phyloP scores from a whole-genome alignment of 2,113 vertebrate genomes.

The Plectropomus leopardus region DNA sequence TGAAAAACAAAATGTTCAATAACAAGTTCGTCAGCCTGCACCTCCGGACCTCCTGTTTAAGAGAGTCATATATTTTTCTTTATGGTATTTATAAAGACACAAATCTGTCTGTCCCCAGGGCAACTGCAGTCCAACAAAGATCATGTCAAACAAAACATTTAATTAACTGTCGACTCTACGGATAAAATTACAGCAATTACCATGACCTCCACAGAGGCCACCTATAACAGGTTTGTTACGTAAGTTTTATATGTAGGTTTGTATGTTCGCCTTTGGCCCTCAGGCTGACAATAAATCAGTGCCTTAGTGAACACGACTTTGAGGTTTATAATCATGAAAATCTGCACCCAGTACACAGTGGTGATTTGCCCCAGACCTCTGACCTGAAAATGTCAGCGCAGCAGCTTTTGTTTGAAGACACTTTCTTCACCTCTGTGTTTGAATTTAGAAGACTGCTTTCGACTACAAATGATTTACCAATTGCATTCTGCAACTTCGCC shows the following conservation, averaged over 20 bases:
- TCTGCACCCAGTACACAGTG: conserved; percentile 9
- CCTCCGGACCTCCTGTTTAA: not conserved
- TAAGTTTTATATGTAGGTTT: conserved; percentile 58
- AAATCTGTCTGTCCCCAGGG: conserved; percentile 16
- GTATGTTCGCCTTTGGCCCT: conserved; percentile 4
- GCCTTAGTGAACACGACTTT: conserved; percentile 57
- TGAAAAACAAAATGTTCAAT: no score
- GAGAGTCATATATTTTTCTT: not conserved
- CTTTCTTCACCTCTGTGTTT: not conserved
- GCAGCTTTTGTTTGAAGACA: conserved; percentile 11
- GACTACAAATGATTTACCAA: no score
- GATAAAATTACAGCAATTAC: conserved; percentile 24
- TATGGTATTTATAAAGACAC: not conserved
- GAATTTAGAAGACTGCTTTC: conserved; percentile 8
- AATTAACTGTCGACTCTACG: conserved; percentile 53
- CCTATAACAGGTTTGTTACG: conserved; percentile 44
- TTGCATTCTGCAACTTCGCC: no score
- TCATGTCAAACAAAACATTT: conserved; percentile 53
- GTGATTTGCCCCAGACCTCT: conserved; percentile 38
- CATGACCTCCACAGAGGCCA: conserved; percentile 12
- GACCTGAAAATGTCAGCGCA: conserved; percentile 6
- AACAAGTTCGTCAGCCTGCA: no score
- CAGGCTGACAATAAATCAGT: conserved; percentile 32
- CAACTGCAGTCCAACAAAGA: not conserved
- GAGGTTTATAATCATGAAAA: conserved; percentile 44